Percentiles rank a stretch among this genome's conserved stretches.
These are phyloP conservation scores for Anser cygnoides DNA, from an alignment of 2,113 vertebrate genomes.

Conservation along the genomic window DNA sequence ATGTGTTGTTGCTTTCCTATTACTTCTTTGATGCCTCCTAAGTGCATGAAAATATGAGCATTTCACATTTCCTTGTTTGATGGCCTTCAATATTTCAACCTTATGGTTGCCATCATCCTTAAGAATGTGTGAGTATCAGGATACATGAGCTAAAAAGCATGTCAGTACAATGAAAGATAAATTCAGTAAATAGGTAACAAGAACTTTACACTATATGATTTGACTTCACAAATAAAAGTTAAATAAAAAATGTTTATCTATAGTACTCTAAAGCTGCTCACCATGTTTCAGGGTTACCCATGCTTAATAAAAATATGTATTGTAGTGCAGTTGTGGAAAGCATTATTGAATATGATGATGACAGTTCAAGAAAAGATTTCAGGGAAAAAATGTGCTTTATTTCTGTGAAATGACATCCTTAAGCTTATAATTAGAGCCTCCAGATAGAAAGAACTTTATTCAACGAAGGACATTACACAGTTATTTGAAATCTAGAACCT, in stretches of 20 bases:
- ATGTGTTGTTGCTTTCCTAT: not conserved
- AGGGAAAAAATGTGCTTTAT: not conserved
- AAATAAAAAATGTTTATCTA: not conserved
- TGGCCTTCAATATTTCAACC: slow-evolving; percentile 33
- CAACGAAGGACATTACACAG: not conserved
- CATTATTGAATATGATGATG: not conserved
- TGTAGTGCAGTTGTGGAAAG: not conserved
- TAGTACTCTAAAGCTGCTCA: not conserved
- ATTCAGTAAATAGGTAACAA: slow-evolving; percentile 25
- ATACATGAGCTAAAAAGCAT: not conserved
- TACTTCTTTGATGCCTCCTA: not conserved
- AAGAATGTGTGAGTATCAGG: not conserved
- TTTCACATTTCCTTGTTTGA: not conserved
- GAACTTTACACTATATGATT: not conserved
- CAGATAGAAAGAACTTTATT: not conserved
- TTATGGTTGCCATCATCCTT: not conserved
- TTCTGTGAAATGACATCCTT: not conserved
- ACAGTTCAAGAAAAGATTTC: not conserved
- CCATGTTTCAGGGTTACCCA: not conserved
- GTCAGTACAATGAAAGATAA: slow-evolving; percentile 6
- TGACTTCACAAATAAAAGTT: slow-evolving; percentile 9
- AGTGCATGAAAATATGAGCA: not conserved
- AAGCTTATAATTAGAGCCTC: not conserved
- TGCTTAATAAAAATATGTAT: not conserved
- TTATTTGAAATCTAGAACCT: not conserved